Conservation (phyloP, 2,888 invertebrate genomes). For the Sinodicranocentrus sp. region DNA sequence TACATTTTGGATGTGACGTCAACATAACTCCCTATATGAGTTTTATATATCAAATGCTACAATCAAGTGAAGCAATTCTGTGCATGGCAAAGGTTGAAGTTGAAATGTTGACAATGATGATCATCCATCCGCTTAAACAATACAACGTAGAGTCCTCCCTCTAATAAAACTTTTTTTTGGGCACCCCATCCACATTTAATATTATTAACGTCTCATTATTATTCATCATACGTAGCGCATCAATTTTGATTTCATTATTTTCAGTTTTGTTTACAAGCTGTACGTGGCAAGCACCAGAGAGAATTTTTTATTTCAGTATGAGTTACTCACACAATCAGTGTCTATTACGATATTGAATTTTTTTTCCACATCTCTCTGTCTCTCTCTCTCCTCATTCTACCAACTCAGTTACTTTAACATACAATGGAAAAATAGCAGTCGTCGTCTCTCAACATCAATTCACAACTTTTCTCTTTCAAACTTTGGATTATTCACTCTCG, state of each 20-base stretch:
- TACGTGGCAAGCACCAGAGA: neutral
- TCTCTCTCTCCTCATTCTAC: neutral
- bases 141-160: neutral
- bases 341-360: no score
- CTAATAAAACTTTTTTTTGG: no score
- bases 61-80: no score
- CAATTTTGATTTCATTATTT: constrained; percentile 65
- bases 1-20: neutral
- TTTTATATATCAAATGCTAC: no score
- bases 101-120: constrained; percentile 43
- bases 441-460: constrained; percentile 28
- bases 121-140: constrained; percentile 1
- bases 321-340: no score
- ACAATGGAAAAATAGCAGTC: constrained; percentile 30
- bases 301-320: no score
- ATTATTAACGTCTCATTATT: constrained; percentile 55
- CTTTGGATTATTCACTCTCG: neutral
- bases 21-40: no score
- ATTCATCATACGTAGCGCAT: constrained; percentile 64
- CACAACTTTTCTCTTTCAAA: constrained; percentile 7
- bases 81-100: constrained; percentile 29
- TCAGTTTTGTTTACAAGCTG: constrained; percentile 28
- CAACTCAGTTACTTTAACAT: constrained; percentile 63
- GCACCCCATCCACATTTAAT: neutral
- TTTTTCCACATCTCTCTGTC: no score